Evolutionary conservation across 1,140 invertebrate genomes (phyloP).

Genomic region (Alviniconcha marisindica): DNA sequence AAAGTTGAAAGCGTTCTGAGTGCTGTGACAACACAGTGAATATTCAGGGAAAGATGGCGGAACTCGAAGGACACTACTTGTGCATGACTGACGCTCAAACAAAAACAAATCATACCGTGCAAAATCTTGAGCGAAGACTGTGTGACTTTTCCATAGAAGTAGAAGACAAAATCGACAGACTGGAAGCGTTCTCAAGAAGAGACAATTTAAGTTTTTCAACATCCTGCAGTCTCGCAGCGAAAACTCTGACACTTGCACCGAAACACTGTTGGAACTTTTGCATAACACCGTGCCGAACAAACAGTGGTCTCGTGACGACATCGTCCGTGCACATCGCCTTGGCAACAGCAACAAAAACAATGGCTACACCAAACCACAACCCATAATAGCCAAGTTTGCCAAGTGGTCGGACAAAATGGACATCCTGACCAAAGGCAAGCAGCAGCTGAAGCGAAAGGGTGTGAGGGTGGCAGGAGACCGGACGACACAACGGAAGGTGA

Average conservation of each 20-base stretch:
- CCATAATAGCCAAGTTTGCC: background rate
- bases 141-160: background rate
- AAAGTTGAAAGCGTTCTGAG: too few relatives aligned
- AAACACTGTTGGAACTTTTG: too few relatives aligned
- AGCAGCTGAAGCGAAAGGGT: background rate
- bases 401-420: background rate
- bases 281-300: slow-evolving; percentile 1
- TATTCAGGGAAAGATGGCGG: too few relatives aligned
- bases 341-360: background rate
- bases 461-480: background rate
- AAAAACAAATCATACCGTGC: background rate
- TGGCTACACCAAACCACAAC: background rate
- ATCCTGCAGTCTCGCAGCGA: too few relatives aligned
- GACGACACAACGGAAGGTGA: background rate
- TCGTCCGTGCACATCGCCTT: background rate
- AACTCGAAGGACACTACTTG: too few relatives aligned
- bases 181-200: too few relatives aligned
- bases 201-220: too few relatives aligned
- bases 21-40: too few relatives aligned
- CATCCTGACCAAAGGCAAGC: background rate
- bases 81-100: too few relatives aligned
- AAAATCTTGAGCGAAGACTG: background rate
- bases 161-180: background rate
- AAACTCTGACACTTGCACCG: too few relatives aligned
- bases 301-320: background rate